A percentile compares a stretch with the other conserved stretches of the same genome.
These are phyloP conservation scores for Gracilinanus agilis DNA, from an alignment of 2,113 vertebrate genomes.

Conservation along the genomic window DNA sequence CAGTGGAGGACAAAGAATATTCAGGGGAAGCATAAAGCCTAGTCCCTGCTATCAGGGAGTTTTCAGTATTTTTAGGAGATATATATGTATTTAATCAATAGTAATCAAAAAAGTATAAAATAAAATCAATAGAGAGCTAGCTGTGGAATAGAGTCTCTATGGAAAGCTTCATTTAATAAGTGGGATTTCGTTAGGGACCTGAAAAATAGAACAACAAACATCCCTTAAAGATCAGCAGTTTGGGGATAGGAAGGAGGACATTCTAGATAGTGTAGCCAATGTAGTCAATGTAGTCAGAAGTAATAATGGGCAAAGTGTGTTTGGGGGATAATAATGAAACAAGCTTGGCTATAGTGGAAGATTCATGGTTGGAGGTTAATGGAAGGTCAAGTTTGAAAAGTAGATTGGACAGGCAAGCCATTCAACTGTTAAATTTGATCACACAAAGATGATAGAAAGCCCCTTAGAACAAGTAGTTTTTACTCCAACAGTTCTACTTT, in stretches of 20 bases:
- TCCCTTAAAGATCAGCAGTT: neutral
- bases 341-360: neutral
- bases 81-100: neutral
- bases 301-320: neutral
- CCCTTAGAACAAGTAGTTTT: too few relatives aligned
- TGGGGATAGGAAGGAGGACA: neutral
- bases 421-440: too few relatives aligned
- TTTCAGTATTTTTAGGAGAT: neutral
- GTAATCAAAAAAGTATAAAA: neutral
- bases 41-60: neutral
- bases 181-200: neutral
- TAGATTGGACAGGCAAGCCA: neutral
- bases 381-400: neutral
- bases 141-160: neutral
- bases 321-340: neutral
- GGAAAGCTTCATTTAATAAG: neutral
- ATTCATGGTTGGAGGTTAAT: neutral
- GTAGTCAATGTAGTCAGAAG: neutral
- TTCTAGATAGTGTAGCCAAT: neutral
- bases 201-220: neutral
- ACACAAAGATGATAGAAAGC: too few relatives aligned
- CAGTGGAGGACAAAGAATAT: neutral
- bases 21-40: neutral
- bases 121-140: neutral
- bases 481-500: too few relatives aligned